Evolutionary conservation across 2,888 invertebrate genomes (phyloP).

Genomic region (Gonocerus acuteangulatus): DNA sequence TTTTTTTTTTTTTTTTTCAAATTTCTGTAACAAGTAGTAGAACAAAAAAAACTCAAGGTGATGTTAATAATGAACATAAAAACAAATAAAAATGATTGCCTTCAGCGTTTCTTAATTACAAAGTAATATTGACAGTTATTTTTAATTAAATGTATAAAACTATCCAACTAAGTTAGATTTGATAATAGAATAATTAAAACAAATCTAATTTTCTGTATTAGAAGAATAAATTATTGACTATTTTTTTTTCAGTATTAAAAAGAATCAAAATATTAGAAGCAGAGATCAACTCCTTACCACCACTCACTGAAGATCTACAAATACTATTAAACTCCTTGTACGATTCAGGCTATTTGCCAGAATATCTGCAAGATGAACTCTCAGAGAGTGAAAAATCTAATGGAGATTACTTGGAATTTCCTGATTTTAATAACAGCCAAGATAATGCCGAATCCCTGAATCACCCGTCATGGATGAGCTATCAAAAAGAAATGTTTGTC

Average conservation of each 20-base stretch:
- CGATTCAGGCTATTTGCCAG: conserved; percentile 6
- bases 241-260: neutral
- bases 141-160: too few species aligned
- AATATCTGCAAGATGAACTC: conserved; percentile 14
- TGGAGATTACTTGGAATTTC: conserved; percentile 17
- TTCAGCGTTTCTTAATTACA: too few species aligned
- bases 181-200: too few species aligned
- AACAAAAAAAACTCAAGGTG: too few species aligned
- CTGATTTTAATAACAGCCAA: conserved; percentile 15
- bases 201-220: too few species aligned
- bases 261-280: neutral
- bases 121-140: too few species aligned
- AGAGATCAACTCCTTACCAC: neutral
- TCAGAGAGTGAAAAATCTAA: conserved; percentile 12
- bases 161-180: too few species aligned
- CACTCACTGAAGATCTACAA: neutral
- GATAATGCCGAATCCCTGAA: neutral
- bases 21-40: too few species aligned
- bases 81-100: too few species aligned
- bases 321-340: conserved; percentile 12
- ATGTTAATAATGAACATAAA: too few species aligned
- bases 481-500: conserved; percentile 8
- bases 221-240: too few species aligned
- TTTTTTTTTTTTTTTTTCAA: too few species aligned
- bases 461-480: neutral